Evolutionary conservation across 2,113 vertebrate genomes (phyloP).

Genomic region (Pyrgilauda ruficollis): DNA sequence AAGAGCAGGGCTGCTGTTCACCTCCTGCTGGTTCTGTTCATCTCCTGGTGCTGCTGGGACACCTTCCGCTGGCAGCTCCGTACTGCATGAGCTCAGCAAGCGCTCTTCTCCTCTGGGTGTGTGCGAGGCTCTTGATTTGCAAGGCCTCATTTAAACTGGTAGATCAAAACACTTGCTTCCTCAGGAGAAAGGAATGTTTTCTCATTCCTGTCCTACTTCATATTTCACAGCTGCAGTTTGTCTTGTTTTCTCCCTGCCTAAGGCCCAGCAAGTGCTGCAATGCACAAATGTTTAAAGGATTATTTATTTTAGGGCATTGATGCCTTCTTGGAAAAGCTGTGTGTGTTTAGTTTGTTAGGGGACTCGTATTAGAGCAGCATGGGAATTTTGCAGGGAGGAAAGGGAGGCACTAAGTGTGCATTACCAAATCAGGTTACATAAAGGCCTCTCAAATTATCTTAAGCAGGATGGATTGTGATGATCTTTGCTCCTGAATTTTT

Average conservation of each 20-base stretch:
- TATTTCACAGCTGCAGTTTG: slow-evolving; percentile 54
- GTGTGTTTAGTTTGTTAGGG: not conserved
- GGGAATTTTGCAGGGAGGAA: not conserved
- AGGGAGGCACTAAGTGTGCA: not conserved
- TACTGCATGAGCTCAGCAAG: not conserved
- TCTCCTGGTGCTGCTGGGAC: not conserved
- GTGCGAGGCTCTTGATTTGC: not conserved
- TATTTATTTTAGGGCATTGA: slow-evolving; percentile 31
- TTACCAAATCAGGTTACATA: not conserved
- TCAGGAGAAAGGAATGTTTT: slow-evolving; percentile 60
- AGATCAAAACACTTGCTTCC: slow-evolving; percentile 33
- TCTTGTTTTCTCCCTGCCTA: slow-evolving; percentile 36
- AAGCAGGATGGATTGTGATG: not conserved
- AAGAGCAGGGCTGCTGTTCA: not conserved
- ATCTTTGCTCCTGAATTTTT: not conserved
- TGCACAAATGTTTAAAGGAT: slow-evolving; percentile 23
- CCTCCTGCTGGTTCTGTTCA: not conserved
- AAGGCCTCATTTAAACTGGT: not conserved
- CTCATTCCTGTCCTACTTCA: slow-evolving; percentile 41
- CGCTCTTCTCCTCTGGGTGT: not conserved
- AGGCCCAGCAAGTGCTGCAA: slow-evolving; percentile 32
- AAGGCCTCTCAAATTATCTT: not conserved
- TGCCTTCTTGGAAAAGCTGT: slow-evolving; percentile 1
- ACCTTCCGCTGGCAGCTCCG: not conserved
- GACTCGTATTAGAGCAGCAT: not conserved